Base-by-base conservation (phyloP, 2,113 vertebrate genomes). In the Alligator sinensis region DNA sequence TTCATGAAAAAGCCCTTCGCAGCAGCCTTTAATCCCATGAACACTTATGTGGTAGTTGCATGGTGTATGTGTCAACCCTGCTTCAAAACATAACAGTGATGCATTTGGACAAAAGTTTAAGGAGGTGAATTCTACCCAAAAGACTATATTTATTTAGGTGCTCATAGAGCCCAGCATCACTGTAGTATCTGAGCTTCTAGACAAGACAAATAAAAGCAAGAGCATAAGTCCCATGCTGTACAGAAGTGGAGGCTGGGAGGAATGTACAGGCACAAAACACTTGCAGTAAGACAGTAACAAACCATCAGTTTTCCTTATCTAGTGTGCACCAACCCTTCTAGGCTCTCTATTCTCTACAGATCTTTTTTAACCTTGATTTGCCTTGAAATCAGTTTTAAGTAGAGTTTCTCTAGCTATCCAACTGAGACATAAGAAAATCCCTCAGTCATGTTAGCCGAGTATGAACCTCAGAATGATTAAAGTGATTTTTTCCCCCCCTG, bases 91-190 rank as follows among this genome's bases (percentile, higher is more conserved):
- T 60, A 84, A 1, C 4, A 38, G 63, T 54, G 72, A 63, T 68
- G 54, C 0, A 0, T 87, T 22, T 79, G 82, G 28, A 19, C 60
- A 28, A 84, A 59, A n/a, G 61, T 54, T 81, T n/a, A 81, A 61
- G 60, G 54, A 47, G 47, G 47, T 24, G 70, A 47, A 74, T 74
- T 74, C 34, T 38, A 74, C 70, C 21, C 22, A 22, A 79, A 72
- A 63, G 64, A 24, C 28, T 87, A 0, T 47, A 22, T 57, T 62
- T 57, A 6, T 10, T 28, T n/a, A 4, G 64, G 27, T 82, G 3
- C 30, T 59, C 5, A 9, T 1, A 59, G 25, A 34, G 24, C 61
- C 76, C 17, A 5, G 2, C 0, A 0, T 78, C 0, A 1, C 22
- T 72, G 77, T 54, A 47, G 47, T 47, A 18, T 9, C 70, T 74